phyloP scores from a whole-genome alignment of 2,888 invertebrate genomes.

The Ectobius pallidus region DNA sequence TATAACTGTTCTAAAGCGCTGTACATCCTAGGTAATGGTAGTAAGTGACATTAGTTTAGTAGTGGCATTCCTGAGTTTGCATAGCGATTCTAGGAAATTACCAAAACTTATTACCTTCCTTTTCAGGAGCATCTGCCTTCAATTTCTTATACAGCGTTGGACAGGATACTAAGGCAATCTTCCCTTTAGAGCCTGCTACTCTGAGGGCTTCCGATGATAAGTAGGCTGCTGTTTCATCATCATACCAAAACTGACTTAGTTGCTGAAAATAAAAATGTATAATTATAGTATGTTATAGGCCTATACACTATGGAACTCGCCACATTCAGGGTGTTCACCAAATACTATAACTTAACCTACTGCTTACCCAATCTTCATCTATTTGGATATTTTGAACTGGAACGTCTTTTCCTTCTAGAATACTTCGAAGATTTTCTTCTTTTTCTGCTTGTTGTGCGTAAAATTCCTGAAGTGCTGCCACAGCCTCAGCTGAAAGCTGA shows the following conservation, averaged over 20 bases:
- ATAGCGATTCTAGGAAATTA: too few species aligned
- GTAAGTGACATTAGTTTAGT: too few species aligned
- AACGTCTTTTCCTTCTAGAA: conserved; percentile 47
- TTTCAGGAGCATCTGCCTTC: conserved; percentile 57
- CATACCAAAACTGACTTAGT: conserved; percentile 98
- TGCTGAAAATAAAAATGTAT: conserved; percentile 67
- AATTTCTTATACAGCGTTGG: conserved; percentile 81
- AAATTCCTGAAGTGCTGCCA: conserved; percentile 78
- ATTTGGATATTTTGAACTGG: conserved; percentile 60
- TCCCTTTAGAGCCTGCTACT: conserved; percentile 61
- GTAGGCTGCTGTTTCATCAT: conserved; percentile 73
- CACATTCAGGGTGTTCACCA: not conserved
- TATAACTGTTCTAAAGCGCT: too few species aligned
- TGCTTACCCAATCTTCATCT: conserved; percentile 86
- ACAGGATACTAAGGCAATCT: conserved; percentile 84
- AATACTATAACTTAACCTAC: conserved; percentile 37
- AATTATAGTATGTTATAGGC: too few species aligned
- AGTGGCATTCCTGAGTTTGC: too few species aligned
- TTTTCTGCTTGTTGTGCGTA: conserved; percentile 71
- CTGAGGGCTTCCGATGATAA: conserved; percentile 72
- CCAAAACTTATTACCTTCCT: conserved; percentile 59
- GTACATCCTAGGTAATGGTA: too few species aligned
- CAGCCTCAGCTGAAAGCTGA: conserved; percentile 70
- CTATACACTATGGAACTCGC: too few species aligned
- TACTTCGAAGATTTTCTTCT: conserved; percentile 60